These are phyloP conservation scores for Micronycteris hirsuta DNA, from an alignment of 2,113 vertebrate species.

Conservation along the genomic window DNA sequence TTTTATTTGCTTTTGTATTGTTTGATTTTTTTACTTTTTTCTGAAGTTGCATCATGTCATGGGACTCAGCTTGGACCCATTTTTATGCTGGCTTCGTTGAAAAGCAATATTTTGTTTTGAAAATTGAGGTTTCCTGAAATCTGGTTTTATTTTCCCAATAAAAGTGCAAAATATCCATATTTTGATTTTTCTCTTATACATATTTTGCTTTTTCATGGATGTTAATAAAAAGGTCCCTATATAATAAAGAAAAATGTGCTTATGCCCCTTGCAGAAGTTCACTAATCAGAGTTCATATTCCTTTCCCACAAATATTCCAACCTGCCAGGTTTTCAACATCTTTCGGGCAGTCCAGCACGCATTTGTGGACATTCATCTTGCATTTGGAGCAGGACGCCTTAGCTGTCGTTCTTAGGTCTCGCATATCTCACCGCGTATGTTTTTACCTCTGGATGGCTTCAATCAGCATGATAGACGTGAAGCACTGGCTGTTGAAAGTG, in stretches of 20 bases:
- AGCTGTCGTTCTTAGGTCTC: not conserved
- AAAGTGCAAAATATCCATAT: conserved; percentile 64
- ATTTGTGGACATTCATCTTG: not conserved
- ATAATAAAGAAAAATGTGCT: not conserved
- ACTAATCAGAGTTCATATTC: not conserved
- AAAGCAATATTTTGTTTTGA: not conserved
- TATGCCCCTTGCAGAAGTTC: not conserved
- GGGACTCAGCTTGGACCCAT: conserved; percentile 22
- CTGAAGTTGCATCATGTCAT: not conserved
- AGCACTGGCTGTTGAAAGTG: conserved; percentile 63
- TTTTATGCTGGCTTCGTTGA: conserved; percentile 50
- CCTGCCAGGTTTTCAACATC: not conserved
- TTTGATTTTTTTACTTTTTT: conserved; percentile 51
- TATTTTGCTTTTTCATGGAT: not conserved
- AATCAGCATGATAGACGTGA: conserved; percentile 58
- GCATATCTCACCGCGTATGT: not conserved
- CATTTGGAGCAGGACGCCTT: not conserved
- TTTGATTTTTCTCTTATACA: conserved; percentile 68
- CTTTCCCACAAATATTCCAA: conserved; percentile 30
- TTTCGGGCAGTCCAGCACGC: not conserved
- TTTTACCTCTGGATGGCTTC: conserved; percentile 63
- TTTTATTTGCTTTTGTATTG: conserved; percentile 47
- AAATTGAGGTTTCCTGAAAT: conserved; percentile 77
- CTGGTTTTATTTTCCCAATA: conserved; percentile 73
- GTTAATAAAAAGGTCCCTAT: not conserved